These are phyloP conservation scores for Chondrilla cf. caribensis DNA, from an alignment of 37 sponge, comb jelly and placozoan genomes.

Conservation along the genomic window DNA sequence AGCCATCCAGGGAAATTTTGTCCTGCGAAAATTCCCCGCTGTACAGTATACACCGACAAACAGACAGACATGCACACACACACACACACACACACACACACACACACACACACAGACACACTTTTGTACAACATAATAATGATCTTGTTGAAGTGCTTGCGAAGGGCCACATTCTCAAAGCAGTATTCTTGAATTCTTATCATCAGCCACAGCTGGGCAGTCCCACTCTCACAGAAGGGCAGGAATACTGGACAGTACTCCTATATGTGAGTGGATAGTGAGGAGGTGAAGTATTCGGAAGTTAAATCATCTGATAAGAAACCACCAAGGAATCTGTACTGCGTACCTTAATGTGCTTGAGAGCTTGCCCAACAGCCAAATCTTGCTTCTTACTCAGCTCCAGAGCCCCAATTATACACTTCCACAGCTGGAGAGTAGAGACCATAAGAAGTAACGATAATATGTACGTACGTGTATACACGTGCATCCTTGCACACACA, in stretches of 20 bases:
- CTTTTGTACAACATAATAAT: conserved; percentile 85
- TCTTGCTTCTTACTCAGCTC: conserved; percentile 93
- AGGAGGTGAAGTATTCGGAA: too few species aligned
- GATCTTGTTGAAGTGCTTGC: conserved; percentile 89
- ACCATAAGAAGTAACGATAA: background rate
- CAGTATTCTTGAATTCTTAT: conserved; percentile 93
- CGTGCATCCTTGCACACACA: background rate
- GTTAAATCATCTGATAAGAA: too few species aligned
- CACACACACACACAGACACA: conserved; percentile 28
- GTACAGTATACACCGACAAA: too few species aligned
- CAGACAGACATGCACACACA: conserved; percentile 1
- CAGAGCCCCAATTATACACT: conserved; percentile 58
- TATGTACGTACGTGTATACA: too few species aligned
- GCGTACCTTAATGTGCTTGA: conserved; percentile 70
- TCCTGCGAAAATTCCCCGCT: too few species aligned
- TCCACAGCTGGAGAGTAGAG: conserved; percentile 78
- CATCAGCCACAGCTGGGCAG: conserved; percentile 75
- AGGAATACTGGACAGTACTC: conserved; percentile 40
- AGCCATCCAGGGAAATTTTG: too few species aligned
- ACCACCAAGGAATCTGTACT: too few species aligned
- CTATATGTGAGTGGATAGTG: conserved; percentile 16
- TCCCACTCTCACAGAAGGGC: conserved; percentile 76
- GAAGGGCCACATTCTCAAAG: conserved; percentile 85
- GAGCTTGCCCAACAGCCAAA: conserved; percentile 74
- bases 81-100: conserved; percentile 7